Percentiles rank a stretch among this genome's conserved stretches.
These are phyloP conservation scores for Tenthredo livida DNA, from an alignment of 2,888 invertebrate species.

Conservation along the genomic window DNA sequence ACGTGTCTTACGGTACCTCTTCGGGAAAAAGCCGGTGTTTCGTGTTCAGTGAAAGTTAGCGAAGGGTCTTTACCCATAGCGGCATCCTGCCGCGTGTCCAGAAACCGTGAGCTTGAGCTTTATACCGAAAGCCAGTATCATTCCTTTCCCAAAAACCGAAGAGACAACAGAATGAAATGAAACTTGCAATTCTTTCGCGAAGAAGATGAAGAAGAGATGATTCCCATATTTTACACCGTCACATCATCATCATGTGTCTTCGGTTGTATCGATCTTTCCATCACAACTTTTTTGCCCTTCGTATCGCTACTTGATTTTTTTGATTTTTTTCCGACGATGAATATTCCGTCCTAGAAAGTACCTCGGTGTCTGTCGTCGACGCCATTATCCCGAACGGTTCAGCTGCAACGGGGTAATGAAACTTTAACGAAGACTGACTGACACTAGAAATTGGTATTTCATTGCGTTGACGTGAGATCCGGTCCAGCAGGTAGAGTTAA, in stretches of 20 bases:
- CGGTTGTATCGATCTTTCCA: background rate
- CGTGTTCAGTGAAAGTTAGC: constrained; percentile 37
- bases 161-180: background rate
- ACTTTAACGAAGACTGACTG: constrained; percentile 52
- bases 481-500: constrained; percentile 41
- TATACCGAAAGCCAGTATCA: background rate
- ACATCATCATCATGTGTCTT: background rate
- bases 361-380: background rate
- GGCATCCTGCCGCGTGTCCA: constrained; percentile 24
- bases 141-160: background rate
- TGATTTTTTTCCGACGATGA: background rate
- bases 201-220: background rate
- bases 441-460: constrained; percentile 50
- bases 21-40: background rate
- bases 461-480: constrained; percentile 40
- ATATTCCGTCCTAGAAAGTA: constrained; percentile 25
- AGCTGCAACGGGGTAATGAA: constrained; percentile 41
- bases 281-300: background rate
- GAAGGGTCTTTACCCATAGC: constrained; percentile 24
- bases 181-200: background rate
- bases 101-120: background rate
- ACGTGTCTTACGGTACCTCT: background rate
- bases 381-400: constrained; percentile 41
- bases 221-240: background rate
- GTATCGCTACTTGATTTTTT: background rate